A percentile compares a stretch with the other conserved stretches of the same genome.
These are phyloP conservation scores for Caradrina kadenii DNA, from an alignment of 2,888 invertebrate genomes.

Conservation along the genomic window DNA sequence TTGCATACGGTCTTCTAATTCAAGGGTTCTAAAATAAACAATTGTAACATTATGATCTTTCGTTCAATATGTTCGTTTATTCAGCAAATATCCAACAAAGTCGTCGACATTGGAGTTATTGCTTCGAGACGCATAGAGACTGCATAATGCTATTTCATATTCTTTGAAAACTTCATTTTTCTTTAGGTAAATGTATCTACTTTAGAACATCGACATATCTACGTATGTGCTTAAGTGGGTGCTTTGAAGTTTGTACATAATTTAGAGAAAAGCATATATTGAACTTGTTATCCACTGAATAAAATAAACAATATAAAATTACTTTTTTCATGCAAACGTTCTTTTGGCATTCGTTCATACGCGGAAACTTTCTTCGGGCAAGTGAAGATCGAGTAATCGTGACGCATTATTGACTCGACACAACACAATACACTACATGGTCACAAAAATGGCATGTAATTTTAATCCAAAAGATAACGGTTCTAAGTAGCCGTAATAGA, in stretches of 20 bases:
- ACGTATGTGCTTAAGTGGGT: neutral
- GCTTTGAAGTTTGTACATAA: neutral
- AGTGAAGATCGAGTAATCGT: no score
- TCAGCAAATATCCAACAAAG: constrained; percentile 41
- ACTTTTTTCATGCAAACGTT: no score
- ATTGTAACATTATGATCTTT: neutral
- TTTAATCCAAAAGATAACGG: no score
- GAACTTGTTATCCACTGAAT: neutral
- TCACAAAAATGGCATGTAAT: no score
- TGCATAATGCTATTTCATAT: constrained; percentile 32
- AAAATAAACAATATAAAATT: no score
- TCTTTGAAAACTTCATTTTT: constrained; percentile 23
- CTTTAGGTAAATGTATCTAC: neutral
- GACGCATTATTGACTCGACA: no score
- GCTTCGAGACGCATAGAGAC: constrained; percentile 33
- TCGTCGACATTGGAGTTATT: constrained; percentile 23
- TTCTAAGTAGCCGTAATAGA: no score
- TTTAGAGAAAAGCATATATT: neutral
- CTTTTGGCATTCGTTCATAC: no score
- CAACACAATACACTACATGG: no score
- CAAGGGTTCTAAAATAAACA: neutral
- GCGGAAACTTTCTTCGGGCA: no score
- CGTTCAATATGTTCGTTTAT: constrained; percentile 32
- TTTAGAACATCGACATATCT: neutral
- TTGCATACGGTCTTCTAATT: no score